Conservation (phyloP, 2,797 vertebrate genomes). For the Enteromius mattozi region DNA sequence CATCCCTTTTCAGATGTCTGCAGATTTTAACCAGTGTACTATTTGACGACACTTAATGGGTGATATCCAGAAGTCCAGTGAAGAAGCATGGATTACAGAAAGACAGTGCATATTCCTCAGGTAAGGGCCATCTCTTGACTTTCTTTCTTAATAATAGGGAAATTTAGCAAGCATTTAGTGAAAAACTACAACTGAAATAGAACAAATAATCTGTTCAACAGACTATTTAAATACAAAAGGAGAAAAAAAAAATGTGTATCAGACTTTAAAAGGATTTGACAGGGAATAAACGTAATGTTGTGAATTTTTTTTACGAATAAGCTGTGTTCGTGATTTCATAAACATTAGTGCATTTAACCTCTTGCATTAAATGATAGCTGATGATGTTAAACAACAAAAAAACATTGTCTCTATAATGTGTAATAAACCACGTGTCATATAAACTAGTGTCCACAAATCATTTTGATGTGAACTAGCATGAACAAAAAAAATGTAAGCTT, state of each 20-base stretch:
- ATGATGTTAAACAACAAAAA: neutral
- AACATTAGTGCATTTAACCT: neutral
- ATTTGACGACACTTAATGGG: neutral
- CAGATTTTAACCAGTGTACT: neutral
- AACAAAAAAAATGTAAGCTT: neutral
- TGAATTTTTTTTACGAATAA: neutral
- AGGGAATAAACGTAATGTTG: neutral
- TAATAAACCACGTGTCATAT: neutral
- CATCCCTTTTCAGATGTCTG: neutral
- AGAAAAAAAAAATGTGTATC: neutral
- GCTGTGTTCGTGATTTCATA: neutral
- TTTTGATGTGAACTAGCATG: neutral
- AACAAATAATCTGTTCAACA: neutral
- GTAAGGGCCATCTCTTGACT: conserved; percentile 62
- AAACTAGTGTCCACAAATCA: neutral
- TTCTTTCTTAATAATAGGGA: neutral
- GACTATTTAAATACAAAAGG: neutral
- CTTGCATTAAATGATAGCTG: neutral
- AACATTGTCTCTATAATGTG: neutral
- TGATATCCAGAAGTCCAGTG: conserved; percentile 9
- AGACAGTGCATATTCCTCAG: conserved; percentile 68
- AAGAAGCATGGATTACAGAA: conserved; percentile 57
- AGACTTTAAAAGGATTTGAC: neutral
- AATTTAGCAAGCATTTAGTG: neutral
- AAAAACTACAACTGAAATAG: neutral